A percentile compares a stretch with the other conserved stretches of the same genome.
Conservation (phyloP, 2,888 invertebrate genomes). For the Plemyria rubiginata region DNA sequence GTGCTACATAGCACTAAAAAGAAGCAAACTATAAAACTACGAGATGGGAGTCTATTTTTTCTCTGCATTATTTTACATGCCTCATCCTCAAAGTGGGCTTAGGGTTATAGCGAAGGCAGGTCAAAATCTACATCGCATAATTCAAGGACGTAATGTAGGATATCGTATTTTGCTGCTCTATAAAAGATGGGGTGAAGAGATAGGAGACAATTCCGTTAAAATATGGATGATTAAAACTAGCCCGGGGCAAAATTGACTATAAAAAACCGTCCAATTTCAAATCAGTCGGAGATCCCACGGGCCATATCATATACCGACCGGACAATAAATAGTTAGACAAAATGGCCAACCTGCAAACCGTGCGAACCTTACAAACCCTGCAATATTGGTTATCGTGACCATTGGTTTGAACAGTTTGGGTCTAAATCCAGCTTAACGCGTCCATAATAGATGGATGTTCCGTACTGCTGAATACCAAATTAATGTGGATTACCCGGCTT, state of each 20-base stretch:
- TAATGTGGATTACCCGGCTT: slow-evolving; percentile 37
- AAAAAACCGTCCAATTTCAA: slow-evolving; percentile 27
- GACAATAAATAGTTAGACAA: slow-evolving; percentile 35
- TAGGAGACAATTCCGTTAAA: slow-evolving; percentile 22
- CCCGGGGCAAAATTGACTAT: slow-evolving; percentile 12
- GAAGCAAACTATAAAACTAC: neutral
- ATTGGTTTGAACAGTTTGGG: slow-evolving; percentile 38
- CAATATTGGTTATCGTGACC: slow-evolving; percentile 38
- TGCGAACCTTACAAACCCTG: slow-evolving; percentile 27
- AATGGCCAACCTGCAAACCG: slow-evolving; percentile 26
- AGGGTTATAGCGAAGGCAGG: neutral
- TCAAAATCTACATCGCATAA: slow-evolving; percentile 25
- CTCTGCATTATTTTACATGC: neutral
- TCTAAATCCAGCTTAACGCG: slow-evolving; percentile 44
- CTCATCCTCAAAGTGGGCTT: neutral
- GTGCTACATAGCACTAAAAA: neutral
- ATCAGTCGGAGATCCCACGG: slow-evolving; percentile 32
- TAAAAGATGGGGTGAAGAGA: slow-evolving; percentile 30
- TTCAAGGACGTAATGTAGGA: slow-evolving; percentile 20
- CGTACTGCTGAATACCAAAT: slow-evolving; percentile 42
- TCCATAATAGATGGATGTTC: slow-evolving; percentile 49
- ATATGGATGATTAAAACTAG: slow-evolving; percentile 29
- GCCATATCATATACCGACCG: slow-evolving; percentile 24
- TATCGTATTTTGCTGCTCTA: slow-evolving; percentile 16
- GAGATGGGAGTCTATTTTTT: neutral